These are phyloP conservation scores for Andrena chrysosceles DNA, from an alignment of 2,888 invertebrate genomes.

Conservation along the genomic window DNA sequence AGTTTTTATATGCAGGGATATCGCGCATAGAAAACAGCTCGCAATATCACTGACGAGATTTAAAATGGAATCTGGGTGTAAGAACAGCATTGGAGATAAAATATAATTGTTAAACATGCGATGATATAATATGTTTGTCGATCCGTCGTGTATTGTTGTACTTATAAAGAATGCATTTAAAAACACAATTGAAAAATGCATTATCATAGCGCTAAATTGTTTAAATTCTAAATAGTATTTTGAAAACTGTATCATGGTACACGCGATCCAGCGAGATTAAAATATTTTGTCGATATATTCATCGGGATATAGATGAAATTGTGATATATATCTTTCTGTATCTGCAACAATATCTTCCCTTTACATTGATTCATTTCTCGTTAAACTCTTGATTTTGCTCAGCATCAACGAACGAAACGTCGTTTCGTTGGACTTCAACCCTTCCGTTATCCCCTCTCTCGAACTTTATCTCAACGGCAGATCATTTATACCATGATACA, in stretches of 20 bases:
- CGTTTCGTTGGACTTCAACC: not conserved
- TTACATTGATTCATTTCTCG: conserved; percentile 1
- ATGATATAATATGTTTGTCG: conserved; percentile 19
- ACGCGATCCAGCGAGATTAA: conserved; percentile 65
- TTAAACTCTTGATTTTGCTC: conserved; percentile 5
- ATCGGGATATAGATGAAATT: conserved; percentile 48
- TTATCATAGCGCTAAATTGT: conserved; percentile 79
- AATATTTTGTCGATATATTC: conserved; percentile 46
- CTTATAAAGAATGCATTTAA: conserved; percentile 74
- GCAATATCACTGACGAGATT: conserved; percentile 21
- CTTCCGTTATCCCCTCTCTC: conserved; percentile 20
- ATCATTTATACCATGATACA: conserved; percentile 76
- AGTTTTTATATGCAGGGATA: not conserved
- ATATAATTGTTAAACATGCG: conserved; percentile 20
- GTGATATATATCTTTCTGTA: conserved; percentile 64
- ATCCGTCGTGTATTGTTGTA: conserved; percentile 52
- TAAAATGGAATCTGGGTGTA: conserved; percentile 24
- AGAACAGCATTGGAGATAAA: conserved; percentile 34
- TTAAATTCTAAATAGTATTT: conserved; percentile 81
- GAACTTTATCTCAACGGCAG: conserved; percentile 16
- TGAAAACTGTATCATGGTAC: conserved; percentile 75
- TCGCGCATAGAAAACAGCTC: conserved; percentile 8
- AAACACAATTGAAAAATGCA: conserved; percentile 77
- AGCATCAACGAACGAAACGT: not conserved
- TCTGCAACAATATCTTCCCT: conserved; percentile 52